phyloP scores from a whole-genome alignment of 2,888 invertebrate genomes.

The Reticulitermes lucifugus region DNA sequence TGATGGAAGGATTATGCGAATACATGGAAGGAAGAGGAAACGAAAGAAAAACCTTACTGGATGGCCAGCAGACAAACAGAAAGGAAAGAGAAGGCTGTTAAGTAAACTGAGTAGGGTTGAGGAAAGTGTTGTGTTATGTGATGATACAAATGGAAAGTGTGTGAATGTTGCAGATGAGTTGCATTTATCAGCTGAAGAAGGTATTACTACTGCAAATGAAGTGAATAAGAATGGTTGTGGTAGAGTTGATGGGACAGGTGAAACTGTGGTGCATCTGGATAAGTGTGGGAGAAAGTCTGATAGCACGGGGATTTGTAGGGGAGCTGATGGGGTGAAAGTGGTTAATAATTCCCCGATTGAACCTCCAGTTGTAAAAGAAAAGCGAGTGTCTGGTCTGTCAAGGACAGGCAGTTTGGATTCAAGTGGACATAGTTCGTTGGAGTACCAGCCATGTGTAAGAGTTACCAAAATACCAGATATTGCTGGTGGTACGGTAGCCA shows the following conservation, averaged over 20 bases:
- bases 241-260: neutral
- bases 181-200: neutral
- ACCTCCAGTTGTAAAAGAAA: neutral
- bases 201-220: neutral
- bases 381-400: neutral
- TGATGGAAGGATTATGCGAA: conserved; percentile 29
- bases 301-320: neutral
- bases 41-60: conserved; percentile 84
- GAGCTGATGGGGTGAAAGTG: neutral
- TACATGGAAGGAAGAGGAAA: conserved; percentile 62
- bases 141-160: neutral
- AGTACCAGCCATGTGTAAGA: conserved; percentile 48
- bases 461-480: conserved; percentile 45
- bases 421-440: conserved; percentile 26
- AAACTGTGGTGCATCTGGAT: neutral
- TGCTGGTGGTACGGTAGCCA: conserved; percentile 12
- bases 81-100: conserved; percentile 55
- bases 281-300: neutral
- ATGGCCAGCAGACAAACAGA: conserved; percentile 73
- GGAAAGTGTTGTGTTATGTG: neutral
- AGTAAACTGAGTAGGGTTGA: conserved; percentile 13
- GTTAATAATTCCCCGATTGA: neutral
- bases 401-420: conserved; percentile 46
- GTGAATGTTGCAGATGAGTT: neutral
- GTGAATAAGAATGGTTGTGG: neutral